Conservation (phyloP, 2,113 vertebrate genomes). For the Chionis minor region DNA sequence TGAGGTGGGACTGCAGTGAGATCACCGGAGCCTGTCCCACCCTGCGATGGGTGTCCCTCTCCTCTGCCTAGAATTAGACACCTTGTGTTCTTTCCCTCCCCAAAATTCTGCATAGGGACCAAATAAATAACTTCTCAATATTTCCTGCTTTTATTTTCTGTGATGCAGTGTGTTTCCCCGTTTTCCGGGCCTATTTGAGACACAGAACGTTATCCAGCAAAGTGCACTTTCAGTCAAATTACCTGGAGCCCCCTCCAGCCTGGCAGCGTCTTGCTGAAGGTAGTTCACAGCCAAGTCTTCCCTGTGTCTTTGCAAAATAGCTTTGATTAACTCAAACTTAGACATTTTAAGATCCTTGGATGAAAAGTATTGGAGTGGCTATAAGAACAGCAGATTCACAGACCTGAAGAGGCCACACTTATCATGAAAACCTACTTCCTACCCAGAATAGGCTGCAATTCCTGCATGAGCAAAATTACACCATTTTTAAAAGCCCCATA, state of each 20-base stretch:
- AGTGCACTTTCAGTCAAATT: neutral
- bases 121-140: neutral
- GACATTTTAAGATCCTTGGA: neutral
- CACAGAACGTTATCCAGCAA: neutral
- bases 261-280: neutral
- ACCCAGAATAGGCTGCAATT: neutral
- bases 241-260: neutral
- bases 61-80: neutral
- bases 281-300: neutral
- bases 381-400: neutral
- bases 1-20: neutral
- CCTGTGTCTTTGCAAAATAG: neutral
- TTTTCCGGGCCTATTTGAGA: neutral
- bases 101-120: neutral
- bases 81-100: neutral
- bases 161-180: neutral
- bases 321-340: neutral
- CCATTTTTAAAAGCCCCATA: neutral
- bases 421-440: neutral
- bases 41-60: neutral
- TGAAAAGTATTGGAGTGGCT: neutral
- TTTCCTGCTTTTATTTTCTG: neutral
- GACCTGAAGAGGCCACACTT: neutral
- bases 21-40: neutral
- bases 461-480: neutral